These are phyloP conservation scores for Pangasius sanitwongsei DNA, from an alignment of 2,797 vertebrate species.

Conservation along the genomic window DNA sequence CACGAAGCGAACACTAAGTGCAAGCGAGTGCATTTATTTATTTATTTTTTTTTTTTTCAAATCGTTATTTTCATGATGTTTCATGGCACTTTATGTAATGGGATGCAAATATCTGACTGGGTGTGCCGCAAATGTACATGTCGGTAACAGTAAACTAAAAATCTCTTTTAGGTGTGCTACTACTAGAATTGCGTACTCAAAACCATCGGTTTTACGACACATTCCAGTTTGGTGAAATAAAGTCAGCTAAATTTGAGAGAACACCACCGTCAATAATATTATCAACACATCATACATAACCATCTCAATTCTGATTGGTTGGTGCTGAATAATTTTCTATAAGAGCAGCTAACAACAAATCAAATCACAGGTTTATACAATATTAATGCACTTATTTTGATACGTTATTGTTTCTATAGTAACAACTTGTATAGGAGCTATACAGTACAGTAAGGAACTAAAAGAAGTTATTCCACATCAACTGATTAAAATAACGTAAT, in stretches of 20 bases:
- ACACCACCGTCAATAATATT: neutral
- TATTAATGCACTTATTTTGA: neutral
- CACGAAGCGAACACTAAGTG: no score
- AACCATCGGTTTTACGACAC: neutral
- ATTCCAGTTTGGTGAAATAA: neutral
- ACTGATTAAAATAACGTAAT: neutral
- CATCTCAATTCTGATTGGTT: neutral
- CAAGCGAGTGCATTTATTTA: neutral
- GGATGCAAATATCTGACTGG: no score
- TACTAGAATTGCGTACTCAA: no score
- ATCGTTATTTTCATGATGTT: neutral
- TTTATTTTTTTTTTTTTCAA: neutral
- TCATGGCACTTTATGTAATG: neutral
- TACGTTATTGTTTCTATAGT: neutral
- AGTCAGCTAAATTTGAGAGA: neutral
- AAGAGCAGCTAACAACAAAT: neutral
- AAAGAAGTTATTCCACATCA: neutral
- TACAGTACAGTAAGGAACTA: neutral
- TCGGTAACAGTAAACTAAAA: neutral
- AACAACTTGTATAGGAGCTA: neutral
- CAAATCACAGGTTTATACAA: neutral
- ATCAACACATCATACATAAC: neutral
- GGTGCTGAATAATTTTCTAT: neutral
- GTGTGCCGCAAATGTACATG: neutral
- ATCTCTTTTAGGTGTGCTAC: no score